Conservation (phyloP, 2,113 vertebrate genomes). For the Nerophis lumbriciformis region DNA sequence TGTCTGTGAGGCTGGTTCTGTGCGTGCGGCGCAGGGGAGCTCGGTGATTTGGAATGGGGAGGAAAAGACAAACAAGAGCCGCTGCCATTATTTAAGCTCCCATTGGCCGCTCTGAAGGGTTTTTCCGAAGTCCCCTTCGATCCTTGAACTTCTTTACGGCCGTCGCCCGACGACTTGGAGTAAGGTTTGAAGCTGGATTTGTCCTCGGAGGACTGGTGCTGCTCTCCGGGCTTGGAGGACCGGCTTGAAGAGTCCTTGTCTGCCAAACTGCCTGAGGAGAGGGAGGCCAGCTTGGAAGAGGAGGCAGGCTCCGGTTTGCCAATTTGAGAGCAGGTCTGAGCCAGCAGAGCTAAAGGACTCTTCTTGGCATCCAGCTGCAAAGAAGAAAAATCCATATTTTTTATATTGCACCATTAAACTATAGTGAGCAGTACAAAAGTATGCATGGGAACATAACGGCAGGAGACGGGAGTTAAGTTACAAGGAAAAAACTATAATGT, state of each 20-base stretch:
- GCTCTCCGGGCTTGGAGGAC: conserved; percentile 76
- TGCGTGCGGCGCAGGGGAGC: conserved; percentile 79
- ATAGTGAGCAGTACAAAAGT: too few relatives aligned
- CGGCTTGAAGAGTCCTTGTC: conserved; percentile 82
- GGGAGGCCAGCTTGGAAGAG: conserved; percentile 86
- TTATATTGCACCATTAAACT: too few relatives aligned
- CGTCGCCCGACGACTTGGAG: conserved; percentile 80
- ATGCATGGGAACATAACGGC: too few relatives aligned
- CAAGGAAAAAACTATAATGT: too few relatives aligned
- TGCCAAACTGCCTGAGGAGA: conserved; percentile 74
- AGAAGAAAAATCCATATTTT: neutral
- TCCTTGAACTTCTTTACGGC: conserved; percentile 77
- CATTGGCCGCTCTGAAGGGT: conserved; percentile 84
- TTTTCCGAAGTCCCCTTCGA: conserved; percentile 78
- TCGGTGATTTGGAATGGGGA: conserved; percentile 69
- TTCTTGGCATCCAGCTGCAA: conserved; percentile 94
- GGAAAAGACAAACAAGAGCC: conserved; percentile 77
- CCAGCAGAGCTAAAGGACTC: conserved; percentile 91
- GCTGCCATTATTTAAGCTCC: conserved; percentile 39
- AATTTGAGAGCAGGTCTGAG: conserved; percentile 97
- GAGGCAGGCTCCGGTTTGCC: conserved; percentile 93
- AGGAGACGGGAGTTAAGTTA: too few relatives aligned
- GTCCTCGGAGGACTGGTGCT: conserved; percentile 81
- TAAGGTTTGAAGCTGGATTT: conserved; percentile 99
- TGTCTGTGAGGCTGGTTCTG: conserved; percentile 67